phyloP scores from a whole-genome alignment of 2,888 invertebrate genomes.

The Orthonevra nobilis region DNA sequence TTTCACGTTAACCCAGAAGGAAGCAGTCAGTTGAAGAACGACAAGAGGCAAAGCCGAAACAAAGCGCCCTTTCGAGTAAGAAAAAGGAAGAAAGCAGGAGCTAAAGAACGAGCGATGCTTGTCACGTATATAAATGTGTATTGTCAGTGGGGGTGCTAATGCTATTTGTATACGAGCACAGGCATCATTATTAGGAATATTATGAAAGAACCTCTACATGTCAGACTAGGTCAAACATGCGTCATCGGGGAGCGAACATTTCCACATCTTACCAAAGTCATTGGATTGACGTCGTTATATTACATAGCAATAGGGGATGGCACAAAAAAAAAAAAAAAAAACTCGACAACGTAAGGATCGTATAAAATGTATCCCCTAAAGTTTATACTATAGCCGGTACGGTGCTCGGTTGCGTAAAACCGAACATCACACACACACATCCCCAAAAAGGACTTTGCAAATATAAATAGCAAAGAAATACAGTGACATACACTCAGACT shows the following conservation, averaged over 20 bases:
- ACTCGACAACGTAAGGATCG: no score
- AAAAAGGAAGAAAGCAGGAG: conserved; percentile 5
- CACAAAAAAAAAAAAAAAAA: no score
- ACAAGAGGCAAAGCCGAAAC: conserved; percentile 27
- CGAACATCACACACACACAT: conserved; percentile 7
- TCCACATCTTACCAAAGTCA: conserved; percentile 1
- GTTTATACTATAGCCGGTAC: neutral
- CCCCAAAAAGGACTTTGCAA: conserved; percentile 30
- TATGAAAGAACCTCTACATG: conserved; percentile 46
- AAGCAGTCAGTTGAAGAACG: conserved; percentile 16
- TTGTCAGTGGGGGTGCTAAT: conserved; percentile 3
- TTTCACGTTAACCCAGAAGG: conserved; percentile 1
- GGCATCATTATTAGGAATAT: conserved; percentile 48
- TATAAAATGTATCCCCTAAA: no score
- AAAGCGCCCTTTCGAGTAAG: conserved; percentile 6
- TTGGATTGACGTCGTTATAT: conserved; percentile 8
- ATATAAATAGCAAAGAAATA: conserved; percentile 14
- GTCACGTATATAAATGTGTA: conserved; percentile 26
- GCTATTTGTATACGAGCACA: conserved; percentile 8
- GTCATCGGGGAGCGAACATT: conserved; percentile 47
- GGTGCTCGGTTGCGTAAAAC: neutral
- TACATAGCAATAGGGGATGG: no score
- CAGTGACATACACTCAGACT: conserved; percentile 38
- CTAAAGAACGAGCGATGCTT: conserved; percentile 9
- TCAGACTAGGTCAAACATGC: conserved; percentile 65